phyloP scores from a whole-genome alignment of 2,888 invertebrate species.

The Rhabditoides inermis region DNA sequence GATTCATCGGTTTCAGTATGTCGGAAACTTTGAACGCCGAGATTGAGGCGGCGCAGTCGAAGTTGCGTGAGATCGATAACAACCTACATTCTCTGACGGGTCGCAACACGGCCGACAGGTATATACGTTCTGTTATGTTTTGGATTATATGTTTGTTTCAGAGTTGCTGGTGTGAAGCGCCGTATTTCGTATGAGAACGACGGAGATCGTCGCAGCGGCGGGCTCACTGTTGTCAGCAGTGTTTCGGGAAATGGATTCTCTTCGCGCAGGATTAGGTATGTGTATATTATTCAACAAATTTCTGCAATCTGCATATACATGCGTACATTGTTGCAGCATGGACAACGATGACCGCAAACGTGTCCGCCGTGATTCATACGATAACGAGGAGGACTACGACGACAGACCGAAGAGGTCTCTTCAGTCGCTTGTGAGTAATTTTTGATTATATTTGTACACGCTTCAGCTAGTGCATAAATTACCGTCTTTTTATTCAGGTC shows the following conservation, averaged over 20 bases:
- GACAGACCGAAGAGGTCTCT: not conserved
- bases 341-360: too few relatives aligned
- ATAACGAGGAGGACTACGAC: not conserved
- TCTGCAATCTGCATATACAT: too few relatives aligned
- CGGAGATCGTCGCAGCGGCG: too few relatives aligned
- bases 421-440: not conserved
- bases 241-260: too few relatives aligned
- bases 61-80: slow-evolving; percentile 9
- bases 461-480: too few relatives aligned
- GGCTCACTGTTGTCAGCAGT: too few relatives aligned
- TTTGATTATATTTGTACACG: not conserved
- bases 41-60: slow-evolving; percentile 8
- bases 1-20: too few relatives aligned
- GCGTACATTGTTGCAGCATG: too few relatives aligned
- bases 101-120: not conserved
- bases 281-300: too few relatives aligned
- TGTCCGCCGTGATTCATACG: too few relatives aligned
- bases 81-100: not conserved
- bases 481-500: slow-evolving; percentile 13
- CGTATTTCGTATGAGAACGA: too few relatives aligned
- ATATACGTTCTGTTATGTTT: not conserved
- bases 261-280: too few relatives aligned
- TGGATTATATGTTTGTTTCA: not conserved
- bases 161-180: not conserved
- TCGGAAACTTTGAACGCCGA: slow-evolving; percentile 9